Evolutionary conservation across 1,140 invertebrate species (phyloP).

Genomic region (Neodiprion fabricii): DNA sequence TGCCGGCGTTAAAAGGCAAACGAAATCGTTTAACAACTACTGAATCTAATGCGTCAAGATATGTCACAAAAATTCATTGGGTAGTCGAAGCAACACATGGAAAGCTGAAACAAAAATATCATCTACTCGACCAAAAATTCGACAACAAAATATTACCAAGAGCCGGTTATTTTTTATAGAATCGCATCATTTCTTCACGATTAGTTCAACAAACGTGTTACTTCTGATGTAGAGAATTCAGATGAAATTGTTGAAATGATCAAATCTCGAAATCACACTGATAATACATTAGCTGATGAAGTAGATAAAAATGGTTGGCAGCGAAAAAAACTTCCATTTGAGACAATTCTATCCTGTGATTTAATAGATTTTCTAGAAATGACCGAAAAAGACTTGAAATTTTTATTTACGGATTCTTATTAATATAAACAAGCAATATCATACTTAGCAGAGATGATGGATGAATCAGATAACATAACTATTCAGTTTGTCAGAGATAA

Average conservation of each 20-base stretch:
- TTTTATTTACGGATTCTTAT: slow-evolving; percentile 32
- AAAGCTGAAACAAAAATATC: slow-evolving; percentile 18
- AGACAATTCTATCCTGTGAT: slow-evolving; percentile 21
- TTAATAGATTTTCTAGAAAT: slow-evolving; percentile 32
- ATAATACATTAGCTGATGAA: not conserved
- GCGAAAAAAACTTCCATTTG: slow-evolving; percentile 21
- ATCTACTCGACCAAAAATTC: slow-evolving; percentile 1
- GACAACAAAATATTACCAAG: slow-evolving; percentile 18
- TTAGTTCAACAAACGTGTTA: slow-evolving; percentile 7
- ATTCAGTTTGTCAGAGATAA: slow-evolving; percentile 22
- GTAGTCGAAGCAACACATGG: slow-evolving; percentile 10
- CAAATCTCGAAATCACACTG: slow-evolving; percentile 3
- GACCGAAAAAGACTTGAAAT: slow-evolving; percentile 28
- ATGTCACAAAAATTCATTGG: slow-evolving; percentile 12
- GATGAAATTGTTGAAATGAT: slow-evolving; percentile 14
- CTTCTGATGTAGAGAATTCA: not conserved
- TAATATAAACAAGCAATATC: slow-evolving; percentile 30
- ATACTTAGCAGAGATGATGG: slow-evolving; percentile 33
- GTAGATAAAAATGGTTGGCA: slow-evolving; percentile 28
- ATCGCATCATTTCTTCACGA: slow-evolving; percentile 17
- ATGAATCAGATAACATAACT: slow-evolving; percentile 17
- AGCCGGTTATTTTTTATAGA: not conserved
- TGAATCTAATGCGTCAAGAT: slow-evolving; percentile 21
- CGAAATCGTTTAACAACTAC: slow-evolving; percentile 23
- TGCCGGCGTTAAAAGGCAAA: slow-evolving; percentile 30